phyloP scores from a whole-genome alignment of 2,113 vertebrate species.

The Anhinga anhinga region DNA sequence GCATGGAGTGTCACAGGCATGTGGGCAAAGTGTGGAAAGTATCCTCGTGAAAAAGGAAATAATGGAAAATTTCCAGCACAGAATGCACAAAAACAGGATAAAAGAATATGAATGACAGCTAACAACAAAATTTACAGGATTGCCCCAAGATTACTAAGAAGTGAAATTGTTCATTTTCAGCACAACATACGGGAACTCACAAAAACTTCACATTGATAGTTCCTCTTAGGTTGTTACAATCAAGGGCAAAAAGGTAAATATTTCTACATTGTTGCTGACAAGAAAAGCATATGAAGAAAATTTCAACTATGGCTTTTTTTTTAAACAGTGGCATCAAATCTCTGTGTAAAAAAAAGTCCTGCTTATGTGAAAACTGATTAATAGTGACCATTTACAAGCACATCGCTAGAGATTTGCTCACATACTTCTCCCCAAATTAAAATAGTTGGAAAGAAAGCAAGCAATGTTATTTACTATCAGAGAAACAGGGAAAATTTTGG shows the following conservation, averaged over 20 bases:
- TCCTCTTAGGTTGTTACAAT: not conserved
- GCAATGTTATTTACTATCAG: not conserved
- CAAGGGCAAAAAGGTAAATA: not conserved
- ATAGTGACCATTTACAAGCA: not conserved
- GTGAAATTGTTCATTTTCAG: not conserved
- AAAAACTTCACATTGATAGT: not conserved
- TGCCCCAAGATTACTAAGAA: not conserved
- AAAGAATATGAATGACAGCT: not conserved
- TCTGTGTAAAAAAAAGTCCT: not conserved
- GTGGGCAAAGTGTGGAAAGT: not conserved
- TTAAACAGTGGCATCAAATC: not conserved
- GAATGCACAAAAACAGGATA: not conserved
- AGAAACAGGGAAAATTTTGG: not conserved
- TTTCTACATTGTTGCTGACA: not conserved
- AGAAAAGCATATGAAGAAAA: not conserved
- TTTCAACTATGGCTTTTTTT: not conserved
- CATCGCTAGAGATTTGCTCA: not conserved
- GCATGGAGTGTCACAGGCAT: rapidly evolving
- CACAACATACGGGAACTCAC: not conserved
- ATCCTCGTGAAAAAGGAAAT: not conserved
- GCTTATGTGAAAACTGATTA: not conserved
- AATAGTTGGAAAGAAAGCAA: not conserved
- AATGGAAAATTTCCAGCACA: not conserved
- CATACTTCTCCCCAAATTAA: not conserved
- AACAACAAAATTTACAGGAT: not conserved